Percentiles rank a stretch among this genome's conserved stretches.
Evolutionary conservation across 2,797 vertebrate species (phyloP).

Genomic region (Hapalemur alaotrensis): DNA sequence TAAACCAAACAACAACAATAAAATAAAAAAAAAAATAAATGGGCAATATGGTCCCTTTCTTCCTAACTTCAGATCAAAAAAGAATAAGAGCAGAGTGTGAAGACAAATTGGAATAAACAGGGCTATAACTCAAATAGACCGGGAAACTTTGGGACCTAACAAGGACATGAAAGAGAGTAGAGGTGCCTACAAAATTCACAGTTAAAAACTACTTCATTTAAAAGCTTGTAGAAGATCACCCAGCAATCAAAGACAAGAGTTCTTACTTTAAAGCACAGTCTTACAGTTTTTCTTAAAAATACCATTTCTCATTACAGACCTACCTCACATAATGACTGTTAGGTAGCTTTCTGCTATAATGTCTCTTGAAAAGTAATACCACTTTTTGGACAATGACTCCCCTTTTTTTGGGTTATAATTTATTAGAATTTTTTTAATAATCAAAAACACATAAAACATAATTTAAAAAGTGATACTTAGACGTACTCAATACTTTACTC

Average conservation of each 20-base stretch:
- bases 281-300: background rate
- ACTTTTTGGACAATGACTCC: background rate
- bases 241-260: background rate
- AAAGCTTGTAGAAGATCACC: background rate
- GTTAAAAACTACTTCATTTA: background rate
- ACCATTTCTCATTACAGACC: background rate
- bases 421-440: background rate
- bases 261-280: background rate
- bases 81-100: conserved; percentile 14
- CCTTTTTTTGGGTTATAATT: background rate
- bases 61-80: conserved; percentile 7
- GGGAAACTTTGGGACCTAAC: background rate
- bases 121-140: background rate
- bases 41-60: background rate
- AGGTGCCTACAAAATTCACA: conserved; percentile 7
- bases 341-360: background rate
- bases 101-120: background rate
- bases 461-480: conserved; percentile 6
- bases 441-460: conserved; percentile 18
- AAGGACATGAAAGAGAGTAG: background rate
- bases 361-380: conserved; percentile 10
- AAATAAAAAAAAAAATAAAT: background rate
- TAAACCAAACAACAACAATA: conserved; percentile 42
- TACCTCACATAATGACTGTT: background rate
- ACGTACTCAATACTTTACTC: background rate